Percentiles rank a stretch among this genome's conserved stretches.
phyloP scores from a whole-genome alignment of 2,888 invertebrate species.

The Psylliodes chrysocephalus region DNA sequence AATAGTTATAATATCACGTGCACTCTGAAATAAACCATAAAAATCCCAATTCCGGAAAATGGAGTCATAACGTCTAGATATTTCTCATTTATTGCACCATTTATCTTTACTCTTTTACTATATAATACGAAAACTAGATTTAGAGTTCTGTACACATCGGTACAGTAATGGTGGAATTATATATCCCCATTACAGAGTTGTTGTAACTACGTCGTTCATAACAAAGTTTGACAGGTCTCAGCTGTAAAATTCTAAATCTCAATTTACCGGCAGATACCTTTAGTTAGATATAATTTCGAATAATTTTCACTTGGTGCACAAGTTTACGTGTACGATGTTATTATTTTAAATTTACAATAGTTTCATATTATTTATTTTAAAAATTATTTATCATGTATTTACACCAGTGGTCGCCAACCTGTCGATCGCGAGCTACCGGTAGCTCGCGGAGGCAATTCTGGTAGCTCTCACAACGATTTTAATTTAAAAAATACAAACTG shows the following conservation, averaged over 20 bases:
- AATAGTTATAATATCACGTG: constrained; percentile 52
- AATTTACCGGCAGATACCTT: neutral
- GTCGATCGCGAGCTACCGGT: too few species aligned
- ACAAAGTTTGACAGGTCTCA: constrained; percentile 17
- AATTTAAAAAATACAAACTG: too few species aligned
- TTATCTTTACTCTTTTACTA: constrained; percentile 52
- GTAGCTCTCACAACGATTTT: too few species aligned
- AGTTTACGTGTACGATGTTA: too few species aligned
- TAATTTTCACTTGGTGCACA: too few species aligned
- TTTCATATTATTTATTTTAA: too few species aligned
- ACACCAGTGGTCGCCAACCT: too few species aligned
- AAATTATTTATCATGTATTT: too few species aligned
- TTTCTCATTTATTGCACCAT: constrained; percentile 54
- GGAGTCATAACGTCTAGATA: constrained; percentile 54
- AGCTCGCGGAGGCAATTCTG: too few species aligned
- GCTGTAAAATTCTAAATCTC: constrained; percentile 15
- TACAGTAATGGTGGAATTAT: constrained; percentile 42
- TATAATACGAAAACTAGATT: constrained; percentile 50
- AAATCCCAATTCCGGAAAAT: constrained; percentile 55
- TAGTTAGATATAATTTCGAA: too few species aligned
- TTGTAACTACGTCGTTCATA: constrained; percentile 13
- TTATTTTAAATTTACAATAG: too few species aligned
- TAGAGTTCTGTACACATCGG: constrained; percentile 37
- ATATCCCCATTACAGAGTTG: constrained; percentile 13
- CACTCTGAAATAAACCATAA: constrained; percentile 52